Evolutionary conservation across 2,797 vertebrate genomes (phyloP).

Genomic region (Cirrhinus mrigala): DNA sequence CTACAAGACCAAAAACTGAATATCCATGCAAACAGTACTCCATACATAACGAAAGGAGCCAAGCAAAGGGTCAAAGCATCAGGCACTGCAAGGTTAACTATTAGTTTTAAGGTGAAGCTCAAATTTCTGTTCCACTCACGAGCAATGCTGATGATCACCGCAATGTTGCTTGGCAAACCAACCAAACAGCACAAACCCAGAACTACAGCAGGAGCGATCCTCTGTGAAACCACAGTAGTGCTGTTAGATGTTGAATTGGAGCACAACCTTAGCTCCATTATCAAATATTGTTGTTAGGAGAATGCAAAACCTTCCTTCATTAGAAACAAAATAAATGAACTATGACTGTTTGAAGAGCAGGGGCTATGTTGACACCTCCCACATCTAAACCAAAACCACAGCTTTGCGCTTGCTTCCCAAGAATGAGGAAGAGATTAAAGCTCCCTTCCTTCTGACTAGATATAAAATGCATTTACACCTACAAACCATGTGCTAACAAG

Average conservation of each 20-base stretch:
- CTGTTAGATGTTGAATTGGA: slow-evolving; percentile 18
- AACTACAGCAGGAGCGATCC: slow-evolving; percentile 31
- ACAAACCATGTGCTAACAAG: no score
- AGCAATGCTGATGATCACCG: slow-evolving; percentile 49
- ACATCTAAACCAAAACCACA: neutral
- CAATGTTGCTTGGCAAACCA: slow-evolving; percentile 58
- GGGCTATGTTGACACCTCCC: neutral
- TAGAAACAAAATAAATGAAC: no score
- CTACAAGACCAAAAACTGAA: slow-evolving; percentile 40
- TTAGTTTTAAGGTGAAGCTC: slow-evolving; percentile 57
- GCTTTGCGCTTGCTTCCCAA: neutral
- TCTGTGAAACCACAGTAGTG: neutral
- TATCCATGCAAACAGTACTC: slow-evolving; percentile 43
- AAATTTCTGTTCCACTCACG: slow-evolving; percentile 18
- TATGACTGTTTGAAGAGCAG: neutral
- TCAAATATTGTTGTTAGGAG: no score
- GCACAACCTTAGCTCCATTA: no score
- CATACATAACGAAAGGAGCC: slow-evolving; percentile 41
- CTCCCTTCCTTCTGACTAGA: no score
- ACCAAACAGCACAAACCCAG: neutral
- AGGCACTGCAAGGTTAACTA: slow-evolving; percentile 49
- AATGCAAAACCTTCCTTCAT: no score
- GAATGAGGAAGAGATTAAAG: neutral
- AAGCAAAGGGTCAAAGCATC: slow-evolving; percentile 56
- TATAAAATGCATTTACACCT: no score